These are phyloP conservation scores for Pseudochromis fuscus DNA, from an alignment of 2,797 vertebrate genomes.

Conservation along the genomic window DNA sequence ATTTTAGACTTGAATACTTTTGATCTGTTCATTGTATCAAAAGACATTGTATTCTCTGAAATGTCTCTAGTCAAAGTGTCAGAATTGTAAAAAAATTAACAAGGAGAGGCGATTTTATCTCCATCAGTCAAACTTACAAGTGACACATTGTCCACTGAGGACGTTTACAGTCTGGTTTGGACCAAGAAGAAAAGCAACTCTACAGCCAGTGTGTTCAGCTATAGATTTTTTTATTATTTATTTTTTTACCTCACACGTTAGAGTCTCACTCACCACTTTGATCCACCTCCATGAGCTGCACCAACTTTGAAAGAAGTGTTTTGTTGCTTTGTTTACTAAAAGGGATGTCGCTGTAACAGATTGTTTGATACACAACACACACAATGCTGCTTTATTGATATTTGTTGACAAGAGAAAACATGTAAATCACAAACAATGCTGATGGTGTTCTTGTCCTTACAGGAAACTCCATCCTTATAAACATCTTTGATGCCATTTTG, in stretches of 20 bases:
- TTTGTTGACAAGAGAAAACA: neutral
- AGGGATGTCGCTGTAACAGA: neutral
- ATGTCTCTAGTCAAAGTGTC: no score
- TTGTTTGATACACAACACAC: neutral
- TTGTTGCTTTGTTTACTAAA: no score
- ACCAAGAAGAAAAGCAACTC: neutral
- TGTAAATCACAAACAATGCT: neutral
- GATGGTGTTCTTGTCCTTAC: constrained; percentile 30
- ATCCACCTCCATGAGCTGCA: no score
- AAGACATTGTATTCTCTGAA: neutral
- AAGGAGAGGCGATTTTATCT: no score
- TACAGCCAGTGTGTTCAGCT: neutral
- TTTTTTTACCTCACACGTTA: neutral
- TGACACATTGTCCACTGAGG: no score
- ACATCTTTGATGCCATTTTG: constrained; percentile 81
- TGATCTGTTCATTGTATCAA: neutral
- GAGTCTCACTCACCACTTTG: no score
- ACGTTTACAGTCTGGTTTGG: neutral
- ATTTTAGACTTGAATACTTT: neutral
- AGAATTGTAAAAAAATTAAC: no score
- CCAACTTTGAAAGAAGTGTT: no score
- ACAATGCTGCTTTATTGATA: neutral
- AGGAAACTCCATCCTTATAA: constrained; percentile 85
- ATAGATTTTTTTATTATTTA: no score
- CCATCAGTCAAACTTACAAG: no score